Percentiles rank a stretch among this genome's conserved stretches.
Conservation (phyloP, 2,797 vertebrate species). For the Ctenopoma multispine region DNA sequence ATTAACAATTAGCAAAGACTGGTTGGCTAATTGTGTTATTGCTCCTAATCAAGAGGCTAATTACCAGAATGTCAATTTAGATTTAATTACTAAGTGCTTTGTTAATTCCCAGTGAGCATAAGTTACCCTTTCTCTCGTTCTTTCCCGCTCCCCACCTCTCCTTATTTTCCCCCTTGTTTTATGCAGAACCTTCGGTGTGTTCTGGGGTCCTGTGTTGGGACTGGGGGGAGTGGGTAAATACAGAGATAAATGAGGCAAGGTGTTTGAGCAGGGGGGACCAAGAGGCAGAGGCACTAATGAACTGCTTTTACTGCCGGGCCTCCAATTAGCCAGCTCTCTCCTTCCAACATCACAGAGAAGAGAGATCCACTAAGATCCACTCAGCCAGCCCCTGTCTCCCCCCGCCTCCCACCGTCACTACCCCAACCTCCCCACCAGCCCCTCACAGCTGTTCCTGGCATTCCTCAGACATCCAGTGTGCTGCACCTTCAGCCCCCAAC, state of each 20-base stretch:
- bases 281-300: conserved; percentile 82
- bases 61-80: conserved; percentile 98
- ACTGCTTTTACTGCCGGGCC: conserved; percentile 80
- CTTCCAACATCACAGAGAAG: conserved; percentile 72
- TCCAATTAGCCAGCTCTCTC: conserved; percentile 81
- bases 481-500: not conserved
- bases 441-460: conserved; percentile 41
- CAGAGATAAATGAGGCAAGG: conserved; percentile 82
- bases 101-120: conserved; percentile 90
- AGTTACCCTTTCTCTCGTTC: conserved; percentile 77
- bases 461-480: conserved; percentile 22
- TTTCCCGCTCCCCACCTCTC: conserved; percentile 45
- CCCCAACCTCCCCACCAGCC: conserved; percentile 18
- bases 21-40: conserved; percentile 97
- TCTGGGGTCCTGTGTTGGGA: conserved; percentile 69
- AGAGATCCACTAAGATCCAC: conserved; percentile 67
- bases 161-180: conserved; percentile 56
- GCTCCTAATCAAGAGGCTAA: conserved; percentile 99
- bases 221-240: conserved; percentile 73
- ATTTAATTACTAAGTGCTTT: conserved; percentile 98
- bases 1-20: conserved; percentile 97
- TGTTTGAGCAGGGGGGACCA: conserved; percentile 74
- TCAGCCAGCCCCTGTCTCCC: conserved; percentile 17
- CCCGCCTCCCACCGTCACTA: not conserved
- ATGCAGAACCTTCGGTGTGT: conserved; percentile 69